Base-by-base conservation (phyloP, 2,797 vertebrate species). In the Eupleurogrammus muticus region DNA sequence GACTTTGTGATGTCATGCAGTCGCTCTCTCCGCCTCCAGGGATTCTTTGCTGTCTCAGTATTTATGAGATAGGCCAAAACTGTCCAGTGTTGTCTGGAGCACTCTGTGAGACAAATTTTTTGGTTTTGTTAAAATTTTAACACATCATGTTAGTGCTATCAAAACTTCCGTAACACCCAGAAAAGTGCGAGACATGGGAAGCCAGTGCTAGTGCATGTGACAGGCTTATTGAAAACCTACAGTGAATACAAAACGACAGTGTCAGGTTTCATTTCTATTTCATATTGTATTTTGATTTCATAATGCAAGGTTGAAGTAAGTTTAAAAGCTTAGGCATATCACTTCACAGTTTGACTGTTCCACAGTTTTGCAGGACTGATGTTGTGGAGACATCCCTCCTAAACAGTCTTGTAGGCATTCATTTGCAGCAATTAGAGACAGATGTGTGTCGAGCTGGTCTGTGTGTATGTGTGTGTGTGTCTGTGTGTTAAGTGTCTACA, bases 361-460 rank as follows among this genome's bases (percentile, higher is more conserved):
- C 23, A 28, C n/a, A 19, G 28, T 66, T 81, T 44, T 61, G 28
- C 44, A 28, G 35, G 20, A 23, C 17, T 13, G n/a, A 20, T 49
- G 23, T 23, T 2, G 9, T 58, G 71, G 20, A 10, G 17, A 65
- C 7, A 9, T 55, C 11, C 20, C 46, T 49, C 68, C 16, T 5
- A 66, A 64, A 67, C 21, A 24, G 19, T 49, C 53, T n/a, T 64
- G 44, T 38, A 61, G 52, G 38, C 48, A 24, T 48, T 49, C 5
- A 53, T 75, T 73, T 68, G 32, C 50, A 57, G 12, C 70, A 65
- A 61, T 72, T 28, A 52, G 17, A 46, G 54, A 47, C 40, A 1
- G 53, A 75, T 11, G 16, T 65, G 49, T 56, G 28, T 77, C 73
- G 67, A 65, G 82, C 79, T 62, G 75, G 71, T 77, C 47, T 67